Evolutionary conservation across 2,888 invertebrate species (phyloP), one percentile per base, ranked within the genome.

Genomic region (Eupithecia insigniata): DNA sequence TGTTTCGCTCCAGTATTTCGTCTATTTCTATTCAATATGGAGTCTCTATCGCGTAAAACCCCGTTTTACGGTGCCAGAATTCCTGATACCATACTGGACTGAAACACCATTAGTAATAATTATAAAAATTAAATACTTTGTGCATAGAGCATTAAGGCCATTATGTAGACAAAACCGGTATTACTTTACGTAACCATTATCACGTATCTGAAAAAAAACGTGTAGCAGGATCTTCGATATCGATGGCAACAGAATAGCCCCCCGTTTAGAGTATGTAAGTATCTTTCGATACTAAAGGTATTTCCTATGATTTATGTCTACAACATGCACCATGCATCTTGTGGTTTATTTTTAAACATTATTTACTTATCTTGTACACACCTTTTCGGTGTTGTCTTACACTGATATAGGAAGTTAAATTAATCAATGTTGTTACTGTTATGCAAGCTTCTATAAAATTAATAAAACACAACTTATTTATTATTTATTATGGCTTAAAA

Each of bases 241-340:
- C 4, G 0, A n/a, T 55, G 26, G 55, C 26, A 26, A 5, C 80
- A 84, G 87, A 89, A 89, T 89, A 89, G 60, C 68, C 79, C 70
- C 78, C 72, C 73, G 70, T 75, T 82, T 78, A 16, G 22, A 65
- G 58, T 64, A 65, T 12, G 26, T 79, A 74, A 72, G 72, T 58
- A 72, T 74, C 78, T 78, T 80, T 79, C 71, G 74, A 82, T 83
- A 75, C 73, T 76, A 76, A 73, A 81, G 82, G 80, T 83, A 87
- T 83, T 83, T 71, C 26, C 51, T 71, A 89, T 90, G 90, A 90
- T 87, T 88, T 86, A 90, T 87, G 78, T 80, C 74, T 81, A 26
- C 22, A 85, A 79, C 81, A 79, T 86, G 85, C 81, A 76, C 81
- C 80, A 76, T 79, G 78, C 81, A 80, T 83, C 80, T 79, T 66